Evolutionary conservation across 2,888 invertebrate species (phyloP), one percentile per base, ranked within the genome.

Genomic region (Cremastobaeus sp.): DNA sequence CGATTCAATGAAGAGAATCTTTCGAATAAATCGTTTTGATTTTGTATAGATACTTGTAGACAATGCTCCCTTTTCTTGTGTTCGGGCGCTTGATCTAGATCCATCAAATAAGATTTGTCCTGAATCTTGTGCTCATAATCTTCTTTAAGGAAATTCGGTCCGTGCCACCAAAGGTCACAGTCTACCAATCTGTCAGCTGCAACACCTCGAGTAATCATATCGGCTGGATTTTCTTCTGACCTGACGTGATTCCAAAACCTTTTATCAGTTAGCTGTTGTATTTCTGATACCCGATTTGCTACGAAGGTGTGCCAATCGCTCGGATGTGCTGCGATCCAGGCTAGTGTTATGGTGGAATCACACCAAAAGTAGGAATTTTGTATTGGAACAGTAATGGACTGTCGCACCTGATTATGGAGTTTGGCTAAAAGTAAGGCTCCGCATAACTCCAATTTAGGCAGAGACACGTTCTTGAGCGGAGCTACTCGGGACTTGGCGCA

Each of bases 321-420:
- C 2, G 77, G 66, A 5, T 57, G 39, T 0, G 45, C 57, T 25
- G 48, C 65, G 20, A 81, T 62, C 79, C 80, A 82, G 6, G 72
- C 18, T 11, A 78, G 25, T 0, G 64, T 50, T 1, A 80, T 77
- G 6, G 59, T 75, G 2, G 80, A 81, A 32, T 81, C 79, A 1
- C 74, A 41, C 76, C 79, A 80, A 12, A 45, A 78, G 60, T 41
- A 65, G 9, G 8, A n/a, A 8, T 32, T 9, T n/a, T 32, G 8
- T 8, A 32, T 32, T 8, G 32, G 32, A 32, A 32, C 6, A 5
- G 3, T 3, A 5, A 12, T 14, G 11, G 34, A 2, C 12, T 8
- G 3, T 14, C 11, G 3, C 1, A 32, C 32, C 12, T 32, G 39
- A 2, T 3, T 2, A 3, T 9, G 18, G 6, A 39, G 2, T 18